Conservation (phyloP, 2,797 vertebrate species). For the Sciaenops ocellatus region DNA sequence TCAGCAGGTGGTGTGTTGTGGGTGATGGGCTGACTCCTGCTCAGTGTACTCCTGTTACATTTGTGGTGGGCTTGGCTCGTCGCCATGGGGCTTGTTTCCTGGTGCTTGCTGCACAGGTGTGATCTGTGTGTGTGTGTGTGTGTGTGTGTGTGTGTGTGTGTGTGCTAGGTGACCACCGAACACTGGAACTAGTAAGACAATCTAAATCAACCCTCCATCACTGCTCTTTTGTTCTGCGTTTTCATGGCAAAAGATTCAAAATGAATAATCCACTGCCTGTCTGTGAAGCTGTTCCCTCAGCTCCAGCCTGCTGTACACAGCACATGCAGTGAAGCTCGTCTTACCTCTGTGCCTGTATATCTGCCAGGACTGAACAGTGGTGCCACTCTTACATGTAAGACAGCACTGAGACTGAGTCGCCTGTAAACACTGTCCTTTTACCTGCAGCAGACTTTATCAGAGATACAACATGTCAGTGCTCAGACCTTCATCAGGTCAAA, state of each 20-base stretch:
- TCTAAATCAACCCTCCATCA: no score
- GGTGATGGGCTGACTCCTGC: constrained; percentile 1
- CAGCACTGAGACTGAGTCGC: not conserved
- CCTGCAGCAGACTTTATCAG: no score
- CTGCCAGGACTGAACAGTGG: not conserved
- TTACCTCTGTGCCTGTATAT: no score
- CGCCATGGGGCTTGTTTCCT: not conserved
- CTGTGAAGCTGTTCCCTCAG: no score
- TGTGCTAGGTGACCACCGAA: not conserved
- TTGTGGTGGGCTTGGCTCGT: not conserved
- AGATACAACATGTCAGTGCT: no score
- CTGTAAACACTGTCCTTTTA: no score
- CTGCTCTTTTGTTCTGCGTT: no score
- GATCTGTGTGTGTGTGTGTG: not conserved
- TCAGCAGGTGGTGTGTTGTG: not conserved
- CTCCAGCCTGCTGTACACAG: no score
- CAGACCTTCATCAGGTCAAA: no score
- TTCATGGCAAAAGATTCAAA: no score
- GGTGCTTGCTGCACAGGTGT: not conserved
- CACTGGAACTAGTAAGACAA: not conserved
- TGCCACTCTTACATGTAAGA: not conserved
- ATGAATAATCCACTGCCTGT: no score
- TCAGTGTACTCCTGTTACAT: not conserved
- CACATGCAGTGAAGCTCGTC: no score
- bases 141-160: not conserved